A percentile compares a stretch with the other conserved stretches of the same genome.
Evolutionary conservation across 2,113 vertebrate genomes (phyloP).

Genomic region (Hymenochirus boettgeri): DNA sequence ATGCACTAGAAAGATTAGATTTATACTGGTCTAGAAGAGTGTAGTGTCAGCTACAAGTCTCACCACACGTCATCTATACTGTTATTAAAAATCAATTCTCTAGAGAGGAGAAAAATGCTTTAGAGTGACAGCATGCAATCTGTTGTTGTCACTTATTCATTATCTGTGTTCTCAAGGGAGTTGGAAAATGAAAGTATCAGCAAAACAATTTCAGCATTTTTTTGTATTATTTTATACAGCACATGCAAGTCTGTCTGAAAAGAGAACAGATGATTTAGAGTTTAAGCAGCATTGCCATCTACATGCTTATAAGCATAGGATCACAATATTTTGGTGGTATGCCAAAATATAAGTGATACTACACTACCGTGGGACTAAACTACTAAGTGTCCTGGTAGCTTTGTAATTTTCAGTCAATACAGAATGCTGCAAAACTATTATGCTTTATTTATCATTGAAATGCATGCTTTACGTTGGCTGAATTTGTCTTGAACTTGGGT

Average conservation of each 20-base stretch:
- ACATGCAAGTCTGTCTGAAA: conserved; percentile 1
- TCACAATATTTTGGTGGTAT: too few species aligned
- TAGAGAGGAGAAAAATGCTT: conserved; percentile 49
- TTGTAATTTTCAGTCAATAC: too few species aligned
- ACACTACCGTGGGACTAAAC: too few species aligned
- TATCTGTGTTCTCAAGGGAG: conserved; percentile 51
- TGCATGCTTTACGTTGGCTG: too few species aligned
- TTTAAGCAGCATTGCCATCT: conserved; percentile 5
- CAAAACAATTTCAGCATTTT: conserved; percentile 48
- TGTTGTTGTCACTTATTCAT: conserved; percentile 66
- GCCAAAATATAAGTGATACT: too few species aligned
- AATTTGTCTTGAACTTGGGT: too few species aligned
- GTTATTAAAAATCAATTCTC: conserved; percentile 72
- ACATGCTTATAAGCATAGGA: not conserved
- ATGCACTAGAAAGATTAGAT: conserved; percentile 55
- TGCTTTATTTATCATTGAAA: too few species aligned
- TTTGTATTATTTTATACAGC: conserved; percentile 15
- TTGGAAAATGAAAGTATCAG: conserved; percentile 55
- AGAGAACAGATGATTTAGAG: not conserved
- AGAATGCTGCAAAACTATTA: too few species aligned
- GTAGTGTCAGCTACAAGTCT: conserved; percentile 61
- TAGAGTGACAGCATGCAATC: conserved; percentile 56
- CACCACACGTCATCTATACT: conserved; percentile 59
- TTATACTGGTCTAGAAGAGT: conserved; percentile 59
- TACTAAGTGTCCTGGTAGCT: too few species aligned